Base-by-base conservation (phyloP, 23 tunicate genomes). In the Styela plicata region DNA sequence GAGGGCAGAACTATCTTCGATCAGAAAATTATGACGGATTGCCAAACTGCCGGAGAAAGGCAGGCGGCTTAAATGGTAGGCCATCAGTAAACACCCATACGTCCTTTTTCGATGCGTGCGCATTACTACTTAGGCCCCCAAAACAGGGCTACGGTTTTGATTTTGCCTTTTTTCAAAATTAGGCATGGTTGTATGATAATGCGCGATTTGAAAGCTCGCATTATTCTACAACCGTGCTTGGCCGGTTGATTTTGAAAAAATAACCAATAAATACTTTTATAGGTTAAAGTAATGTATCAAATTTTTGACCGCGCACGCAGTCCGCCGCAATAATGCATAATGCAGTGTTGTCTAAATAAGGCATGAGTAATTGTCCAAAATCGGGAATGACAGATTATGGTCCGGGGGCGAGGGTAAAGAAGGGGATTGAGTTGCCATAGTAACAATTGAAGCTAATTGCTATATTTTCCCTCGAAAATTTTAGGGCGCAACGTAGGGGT, bases 21-120 rank as follows among this genome's bases (percentile, higher is more conserved):
- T 76, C 66, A 29, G 66, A 76, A 76, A 76, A 76, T 76, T 76
- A 76, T 76, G 81, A 76, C 37, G 66, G 81, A 76, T 76, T 25
- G 53, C 66, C 30, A 67, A 67, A 18, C 65, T 71, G 37, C 77
- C 77, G 77, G 1, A 76, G 33, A 27, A 53, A 36, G 64, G 5
- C 27, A 29, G 66, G 44, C 36, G 63, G 66, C 26, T 44, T 36
- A 44, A 44, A 44, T 44, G 57, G 57, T 13, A 13, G 13, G 57
- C 57, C 57, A 5, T 13, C 57, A 44, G 57, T 44, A 44, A 44
- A 44, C 57, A 44, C 10, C 57, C 57, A 44, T 44, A 44, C 13
- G 57, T 44, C 57, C 7, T 44, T 44, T 44, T 44, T 1, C 31
- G 71, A 16, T 67, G n/a, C 31, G 24, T 0, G 22, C 71, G 1